Conservation (phyloP, 2,113 vertebrate species). For the Myotis yumanensis region DNA sequence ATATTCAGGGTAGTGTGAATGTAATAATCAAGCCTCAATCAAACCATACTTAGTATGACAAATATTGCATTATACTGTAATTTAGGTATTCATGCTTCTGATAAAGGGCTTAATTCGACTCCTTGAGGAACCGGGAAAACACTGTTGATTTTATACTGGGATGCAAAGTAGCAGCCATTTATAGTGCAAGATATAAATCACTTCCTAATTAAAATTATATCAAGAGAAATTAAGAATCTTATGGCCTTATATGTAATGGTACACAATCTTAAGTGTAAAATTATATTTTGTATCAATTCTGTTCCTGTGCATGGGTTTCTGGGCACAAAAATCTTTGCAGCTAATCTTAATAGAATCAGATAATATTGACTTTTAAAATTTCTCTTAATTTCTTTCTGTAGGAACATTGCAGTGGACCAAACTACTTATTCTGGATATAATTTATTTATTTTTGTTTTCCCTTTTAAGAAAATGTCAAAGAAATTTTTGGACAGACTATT, state of each 20-base stretch:
- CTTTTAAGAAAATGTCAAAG: slow-evolving; percentile 93
- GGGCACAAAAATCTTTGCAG: slow-evolving; percentile 73
- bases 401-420: slow-evolving; percentile 74
- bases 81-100: slow-evolving; percentile 85
- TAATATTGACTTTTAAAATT: slow-evolving; percentile 78
- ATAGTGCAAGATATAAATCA: slow-evolving; percentile 81
- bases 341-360: slow-evolving; percentile 80
- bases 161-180: slow-evolving; percentile 85
- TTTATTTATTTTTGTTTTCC: slow-evolving; percentile 80
- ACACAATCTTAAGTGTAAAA: slow-evolving; percentile 77
- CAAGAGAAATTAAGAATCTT: slow-evolving; percentile 81
- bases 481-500: slow-evolving; percentile 96
- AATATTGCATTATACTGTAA: slow-evolving; percentile 84
- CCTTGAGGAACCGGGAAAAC: slow-evolving; percentile 81
- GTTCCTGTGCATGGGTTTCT: slow-evolving; percentile 76
- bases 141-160: slow-evolving; percentile 84
- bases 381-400: slow-evolving; percentile 78
- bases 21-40: slow-evolving; percentile 89
- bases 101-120: slow-evolving; percentile 87
- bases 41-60: slow-evolving; percentile 85
- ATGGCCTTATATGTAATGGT: slow-evolving; percentile 79
- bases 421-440: slow-evolving; percentile 62
- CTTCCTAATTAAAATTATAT: slow-evolving; percentile 86
- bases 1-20: slow-evolving; percentile 85
- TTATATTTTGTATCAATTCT: slow-evolving; percentile 80